These are phyloP conservation scores for Drosophila subobscura DNA, from an alignment of 1,140 invertebrate species.

Conservation along the genomic window DNA sequence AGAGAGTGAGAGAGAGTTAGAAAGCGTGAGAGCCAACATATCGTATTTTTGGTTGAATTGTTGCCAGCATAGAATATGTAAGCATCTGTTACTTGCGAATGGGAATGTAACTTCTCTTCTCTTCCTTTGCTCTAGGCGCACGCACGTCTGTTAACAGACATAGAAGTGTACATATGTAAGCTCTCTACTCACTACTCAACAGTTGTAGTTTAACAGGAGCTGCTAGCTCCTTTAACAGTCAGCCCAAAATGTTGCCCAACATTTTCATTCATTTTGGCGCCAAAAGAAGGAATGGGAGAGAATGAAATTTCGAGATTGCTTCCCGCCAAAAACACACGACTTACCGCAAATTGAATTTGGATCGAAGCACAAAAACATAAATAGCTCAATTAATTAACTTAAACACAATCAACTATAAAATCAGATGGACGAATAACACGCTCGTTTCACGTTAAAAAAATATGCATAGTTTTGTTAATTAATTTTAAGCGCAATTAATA, in stretches of 20 bases:
- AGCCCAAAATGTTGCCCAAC: conserved; percentile 7
- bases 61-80: background rate
- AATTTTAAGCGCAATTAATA: conserved; percentile 60
- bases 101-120: too few species aligned
- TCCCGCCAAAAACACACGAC: conserved; percentile 59
- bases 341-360: conserved; percentile 54
- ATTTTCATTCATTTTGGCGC: conserved; percentile 52
- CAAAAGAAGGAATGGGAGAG: conserved; percentile 31
- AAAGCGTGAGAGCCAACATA: conserved; percentile 8
- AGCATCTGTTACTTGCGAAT: too few species aligned
- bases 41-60: background rate
- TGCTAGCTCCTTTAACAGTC: background rate
- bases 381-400: conserved; percentile 44
- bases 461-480: conserved; percentile 26
- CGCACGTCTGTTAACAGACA: background rate
- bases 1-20: conserved; percentile 4
- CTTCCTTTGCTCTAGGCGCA: too few species aligned
- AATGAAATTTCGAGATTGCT: conserved; percentile 18
- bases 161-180: background rate
- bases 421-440: conserved; percentile 47
- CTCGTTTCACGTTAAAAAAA: conserved; percentile 60
- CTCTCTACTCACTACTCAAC: too few species aligned
- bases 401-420: conserved; percentile 71
- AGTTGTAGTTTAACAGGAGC: background rate
- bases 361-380: conserved; percentile 51